phyloP scores from a whole-genome alignment of 2,888 invertebrate genomes.

The Drosophila pseudotakahashii region DNA sequence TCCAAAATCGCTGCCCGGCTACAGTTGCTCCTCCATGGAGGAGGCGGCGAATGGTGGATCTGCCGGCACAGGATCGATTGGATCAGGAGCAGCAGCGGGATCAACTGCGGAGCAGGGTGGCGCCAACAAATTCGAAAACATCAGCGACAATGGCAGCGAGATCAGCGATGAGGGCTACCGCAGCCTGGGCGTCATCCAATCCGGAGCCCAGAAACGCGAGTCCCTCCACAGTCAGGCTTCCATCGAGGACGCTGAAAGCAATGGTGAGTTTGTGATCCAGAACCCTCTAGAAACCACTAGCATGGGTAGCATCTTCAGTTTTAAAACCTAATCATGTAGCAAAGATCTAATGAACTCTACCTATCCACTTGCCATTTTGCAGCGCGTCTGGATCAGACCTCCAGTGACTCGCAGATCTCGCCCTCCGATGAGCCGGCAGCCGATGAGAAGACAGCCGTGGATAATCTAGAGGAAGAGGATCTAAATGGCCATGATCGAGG shows the following conservation, averaged over 20 bases:
- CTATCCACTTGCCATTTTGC: not conserved
- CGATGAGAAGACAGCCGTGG: constrained; percentile 44
- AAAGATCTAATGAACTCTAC: no score
- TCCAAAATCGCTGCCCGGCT: constrained; percentile 73
- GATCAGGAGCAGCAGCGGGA: not conserved
- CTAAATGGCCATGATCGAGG: constrained; percentile 7
- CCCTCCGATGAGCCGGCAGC: constrained; percentile 82
- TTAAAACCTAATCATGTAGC: no score
- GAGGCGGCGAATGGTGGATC: not conserved
- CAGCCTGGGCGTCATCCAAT: constrained; percentile 89
- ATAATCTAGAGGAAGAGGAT: constrained; percentile 19
- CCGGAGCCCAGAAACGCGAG: constrained; percentile 86
- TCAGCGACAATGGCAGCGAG: constrained; percentile 92
- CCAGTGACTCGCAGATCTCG: constrained; percentile 84
- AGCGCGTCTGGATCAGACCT: constrained; percentile 88
- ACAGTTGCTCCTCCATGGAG: constrained; percentile 28
- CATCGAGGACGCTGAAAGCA: constrained; percentile 89
- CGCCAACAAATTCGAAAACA: constrained; percentile 85
- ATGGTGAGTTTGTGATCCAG: constrained; percentile 84
- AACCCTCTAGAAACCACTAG: no score
- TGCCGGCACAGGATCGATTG: not conserved
- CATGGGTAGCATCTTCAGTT: no score
- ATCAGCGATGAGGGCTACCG: constrained; percentile 94
- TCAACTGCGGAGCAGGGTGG: constrained; percentile 54
- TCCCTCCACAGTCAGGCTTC: constrained; percentile 90